A percentile compares a stretch with the other conserved stretches of the same genome.
Evolutionary conservation across 2,113 vertebrate species (phyloP).

Genomic region (Phodopus roborovskii): DNA sequence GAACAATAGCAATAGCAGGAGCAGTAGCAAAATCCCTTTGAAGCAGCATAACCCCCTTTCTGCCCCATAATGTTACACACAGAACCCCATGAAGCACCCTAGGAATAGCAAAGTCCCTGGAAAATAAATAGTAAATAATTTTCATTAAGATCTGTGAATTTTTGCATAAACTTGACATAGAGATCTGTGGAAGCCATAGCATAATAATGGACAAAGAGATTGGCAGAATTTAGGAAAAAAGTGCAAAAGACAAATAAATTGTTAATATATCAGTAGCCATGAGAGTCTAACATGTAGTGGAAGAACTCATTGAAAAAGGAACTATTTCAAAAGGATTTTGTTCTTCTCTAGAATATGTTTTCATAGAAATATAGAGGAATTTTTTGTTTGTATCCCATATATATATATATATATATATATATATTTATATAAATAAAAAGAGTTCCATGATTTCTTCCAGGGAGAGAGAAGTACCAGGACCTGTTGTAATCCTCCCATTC

Average conservation of each 20-base stretch:
- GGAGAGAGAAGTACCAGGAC: background rate
- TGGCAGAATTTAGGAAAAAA: constrained; percentile 26
- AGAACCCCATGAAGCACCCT: background rate
- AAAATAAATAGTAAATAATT: background rate
- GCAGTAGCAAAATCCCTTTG: background rate
- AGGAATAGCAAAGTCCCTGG: background rate
- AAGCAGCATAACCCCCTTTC: background rate
- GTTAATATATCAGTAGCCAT: background rate
- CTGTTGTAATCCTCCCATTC: background rate
- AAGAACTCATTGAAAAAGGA: constrained; percentile 5
- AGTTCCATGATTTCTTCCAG: background rate
- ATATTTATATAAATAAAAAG: constrained; percentile 48
- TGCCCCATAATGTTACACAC: background rate
- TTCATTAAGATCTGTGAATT: constrained; percentile 7
- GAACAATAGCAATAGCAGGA: background rate
- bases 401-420: too few relatives aligned
- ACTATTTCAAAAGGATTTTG: background rate
- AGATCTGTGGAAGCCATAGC: background rate
- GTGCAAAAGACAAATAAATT: background rate
- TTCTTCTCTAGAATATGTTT: background rate
- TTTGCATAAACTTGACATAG: background rate
- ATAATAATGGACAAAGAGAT: background rate
- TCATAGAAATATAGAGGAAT: constrained; percentile 14
- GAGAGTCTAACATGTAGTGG: constrained; percentile 1
- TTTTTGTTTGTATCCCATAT: constrained; percentile 39